phyloP scores from a whole-genome alignment of 2,888 invertebrate species.

The Chrysolina oricalcia region DNA sequence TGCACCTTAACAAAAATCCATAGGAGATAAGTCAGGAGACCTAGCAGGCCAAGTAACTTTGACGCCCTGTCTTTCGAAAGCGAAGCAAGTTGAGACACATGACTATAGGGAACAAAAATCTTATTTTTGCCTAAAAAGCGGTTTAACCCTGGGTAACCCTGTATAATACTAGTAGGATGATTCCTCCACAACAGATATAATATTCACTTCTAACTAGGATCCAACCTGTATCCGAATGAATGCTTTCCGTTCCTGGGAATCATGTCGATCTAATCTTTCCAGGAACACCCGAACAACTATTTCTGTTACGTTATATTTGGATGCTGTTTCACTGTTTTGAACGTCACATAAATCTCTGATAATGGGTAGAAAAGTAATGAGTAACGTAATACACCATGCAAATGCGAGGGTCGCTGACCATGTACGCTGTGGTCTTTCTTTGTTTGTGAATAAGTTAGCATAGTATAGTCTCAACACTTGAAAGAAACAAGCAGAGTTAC shows the following conservation, averaged over 20 bases:
- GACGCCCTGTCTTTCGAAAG: too few species aligned
- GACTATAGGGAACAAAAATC: too few species aligned
- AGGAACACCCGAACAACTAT: background rate
- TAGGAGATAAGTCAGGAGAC: too few species aligned
- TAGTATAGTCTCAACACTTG: background rate
- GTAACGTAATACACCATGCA: conserved; percentile 30
- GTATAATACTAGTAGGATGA: too few species aligned
- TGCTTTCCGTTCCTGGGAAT: background rate
- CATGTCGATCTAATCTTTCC: background rate
- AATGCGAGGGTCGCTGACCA: conserved; percentile 27
- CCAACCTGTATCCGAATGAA: background rate
- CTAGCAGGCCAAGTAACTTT: too few species aligned
- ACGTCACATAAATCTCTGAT: conserved; percentile 26
- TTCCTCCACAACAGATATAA: too few species aligned
- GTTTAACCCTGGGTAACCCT: too few species aligned
- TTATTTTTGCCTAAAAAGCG: too few species aligned
- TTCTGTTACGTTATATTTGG: conserved; percentile 5
- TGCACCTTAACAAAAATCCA: too few species aligned
- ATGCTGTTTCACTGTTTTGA: conserved; percentile 24
- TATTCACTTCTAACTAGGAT: too few species aligned
- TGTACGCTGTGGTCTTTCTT: conserved; percentile 15
- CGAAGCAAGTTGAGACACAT: too few species aligned
- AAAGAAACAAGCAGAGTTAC: background rate
- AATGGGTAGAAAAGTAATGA: conserved; percentile 22
- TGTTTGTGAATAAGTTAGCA: conserved; percentile 23